Percentiles rank a stretch among this genome's conserved stretches.
These are phyloP conservation scores for Dryococelus australis DNA, from an alignment of 2,888 invertebrate genomes.

Conservation along the genomic window DNA sequence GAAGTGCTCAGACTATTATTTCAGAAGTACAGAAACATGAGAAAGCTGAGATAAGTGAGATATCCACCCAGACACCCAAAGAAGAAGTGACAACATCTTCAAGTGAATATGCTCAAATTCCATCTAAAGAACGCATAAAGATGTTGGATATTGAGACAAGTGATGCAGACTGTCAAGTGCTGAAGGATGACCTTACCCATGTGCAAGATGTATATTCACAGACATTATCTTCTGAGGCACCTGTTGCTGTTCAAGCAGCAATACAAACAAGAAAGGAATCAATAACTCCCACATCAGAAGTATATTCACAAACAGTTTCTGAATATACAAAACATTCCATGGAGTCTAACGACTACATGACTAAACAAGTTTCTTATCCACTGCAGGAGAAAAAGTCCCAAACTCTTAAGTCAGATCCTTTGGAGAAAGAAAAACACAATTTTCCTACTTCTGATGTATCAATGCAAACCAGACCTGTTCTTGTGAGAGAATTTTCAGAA, in stretches of 20 bases:
- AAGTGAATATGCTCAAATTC: conserved; percentile 30
- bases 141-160: neutral
- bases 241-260: conserved; percentile 5
- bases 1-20: conserved; percentile 51
- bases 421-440: neutral
- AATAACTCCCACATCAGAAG: conserved; percentile 31
- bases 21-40: conserved; percentile 44
- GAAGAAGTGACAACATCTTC: conserved; percentile 31
- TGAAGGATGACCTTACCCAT: neutral
- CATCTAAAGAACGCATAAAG: neutral
- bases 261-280: conserved; percentile 33
- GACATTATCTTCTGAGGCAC: conserved; percentile 36
- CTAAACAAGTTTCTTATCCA: neutral
- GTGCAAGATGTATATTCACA: conserved; percentile 5
- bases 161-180: neutral
- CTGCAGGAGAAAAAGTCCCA: neutral
- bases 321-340: neutral
- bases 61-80: conserved; percentile 30
- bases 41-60: conserved; percentile 29
- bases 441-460: conserved; percentile 54
- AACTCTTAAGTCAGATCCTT: neutral
- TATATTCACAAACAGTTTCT: conserved; percentile 19
- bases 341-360: neutral
- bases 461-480: conserved; percentile 69
- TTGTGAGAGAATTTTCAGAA: conserved; percentile 60